phyloP scores from a whole-genome alignment of 2,797 vertebrate genomes.

The Thunnus albacares region DNA sequence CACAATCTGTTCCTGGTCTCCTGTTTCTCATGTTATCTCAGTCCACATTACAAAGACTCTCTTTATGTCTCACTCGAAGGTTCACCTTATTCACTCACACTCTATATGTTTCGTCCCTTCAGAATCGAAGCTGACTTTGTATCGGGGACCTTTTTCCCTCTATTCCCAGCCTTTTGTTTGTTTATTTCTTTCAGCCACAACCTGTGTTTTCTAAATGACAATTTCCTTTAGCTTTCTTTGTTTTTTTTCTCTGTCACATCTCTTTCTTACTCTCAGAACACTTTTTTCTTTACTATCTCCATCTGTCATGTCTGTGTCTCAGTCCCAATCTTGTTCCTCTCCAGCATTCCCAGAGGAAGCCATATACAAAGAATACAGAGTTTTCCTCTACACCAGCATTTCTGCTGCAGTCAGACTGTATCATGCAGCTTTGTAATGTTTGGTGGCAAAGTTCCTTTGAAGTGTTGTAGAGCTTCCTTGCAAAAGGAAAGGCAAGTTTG shows the following conservation, averaged over 20 bases:
- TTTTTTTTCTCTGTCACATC: conserved; percentile 32
- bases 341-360: conserved; percentile 67
- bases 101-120: conserved; percentile 20
- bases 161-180: conserved; percentile 26
- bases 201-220: conserved; percentile 50
- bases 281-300: conserved; percentile 65
- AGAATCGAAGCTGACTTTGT: conserved; percentile 42
- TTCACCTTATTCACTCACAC: conserved; percentile 38
- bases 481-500: conserved; percentile 59
- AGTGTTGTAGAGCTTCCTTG: conserved; percentile 63
- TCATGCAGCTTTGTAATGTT: conserved; percentile 70
- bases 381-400: conserved; percentile 60
- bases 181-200: conserved; percentile 16
- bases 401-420: conserved; percentile 69
- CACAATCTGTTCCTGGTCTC: conserved; percentile 79
- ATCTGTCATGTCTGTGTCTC: conserved; percentile 72
- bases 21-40: conserved; percentile 68
- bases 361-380: conserved; percentile 60
- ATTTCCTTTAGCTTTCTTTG: conserved; percentile 30
- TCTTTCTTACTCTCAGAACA: conserved; percentile 52
- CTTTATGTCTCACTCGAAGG: conserved; percentile 49
- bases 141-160: background rate
- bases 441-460: conserved; percentile 75
- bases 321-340: conserved; percentile 64
- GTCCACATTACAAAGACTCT: conserved; percentile 62